Base-by-base conservation (phyloP, 2,888 invertebrate species). In the Drosophila longiperda region DNA sequence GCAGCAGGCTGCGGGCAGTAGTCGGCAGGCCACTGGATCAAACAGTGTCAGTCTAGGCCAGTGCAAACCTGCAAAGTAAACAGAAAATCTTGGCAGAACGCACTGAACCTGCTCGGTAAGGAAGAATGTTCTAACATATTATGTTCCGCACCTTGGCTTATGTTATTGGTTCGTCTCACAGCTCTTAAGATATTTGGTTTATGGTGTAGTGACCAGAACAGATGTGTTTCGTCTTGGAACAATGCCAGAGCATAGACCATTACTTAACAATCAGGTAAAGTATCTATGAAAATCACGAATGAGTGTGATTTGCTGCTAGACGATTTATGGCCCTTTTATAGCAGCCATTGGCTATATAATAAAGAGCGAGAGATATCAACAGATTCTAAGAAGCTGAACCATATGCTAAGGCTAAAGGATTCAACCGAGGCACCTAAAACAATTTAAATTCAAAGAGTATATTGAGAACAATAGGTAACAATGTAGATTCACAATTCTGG, bases 81-180 rank as follows among this genome's bases (percentile, higher is more conserved):
- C 79, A 86, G 8, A 78, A 75, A 72, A 20, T 49, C 66, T 42
- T 48, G 45, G 29, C n/a, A 42, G 15, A 73, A 82, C 82, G 76
- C 76, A 72, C 60, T 70, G 71, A 87, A 87, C 87, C 85, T 87
- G 87, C 87, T 74, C 60, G 55, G n/a, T 61, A 65, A 70, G 67
- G 50, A 67, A 72, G 53, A 52, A 49, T 73, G 54, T 61, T 29
- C 49, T 66, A 52, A 61, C 9, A 61, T 58, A 57, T 36, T n/a
- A 40, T 48, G 9, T 32, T 49, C 65, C 33, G 70, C 69, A 74
- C 61, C 76, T 66, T 72, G 50, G 55, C 65, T 50, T 6, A 45
- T 7, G 38, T 57, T 63, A 15, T 49, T 33, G 32, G 34, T 34
- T 36, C 48, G 40, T 36, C 34, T 54, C 38, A 8, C 12, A 23